Conservation (phyloP, 2,888 invertebrate species). For the Campoplex capitator region DNA sequence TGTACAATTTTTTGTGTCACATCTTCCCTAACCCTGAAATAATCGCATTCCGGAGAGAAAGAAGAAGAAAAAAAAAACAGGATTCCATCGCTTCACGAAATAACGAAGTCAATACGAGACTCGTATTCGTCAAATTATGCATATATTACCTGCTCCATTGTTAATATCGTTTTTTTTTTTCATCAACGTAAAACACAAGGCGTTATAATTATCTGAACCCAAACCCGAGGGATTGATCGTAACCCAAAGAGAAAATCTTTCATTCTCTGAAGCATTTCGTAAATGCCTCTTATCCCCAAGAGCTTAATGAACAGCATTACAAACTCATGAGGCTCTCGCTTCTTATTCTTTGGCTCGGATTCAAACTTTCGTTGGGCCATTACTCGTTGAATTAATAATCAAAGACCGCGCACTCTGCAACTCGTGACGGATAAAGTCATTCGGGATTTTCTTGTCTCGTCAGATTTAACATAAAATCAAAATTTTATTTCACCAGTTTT, state of each 20-base stretch:
- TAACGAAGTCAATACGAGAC: neutral
- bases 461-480: neutral
- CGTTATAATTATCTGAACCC: slow-evolving; percentile 9
- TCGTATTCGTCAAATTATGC: neutral
- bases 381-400: slow-evolving; percentile 13
- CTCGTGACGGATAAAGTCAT: neutral
- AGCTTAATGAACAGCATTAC: slow-evolving; percentile 12
- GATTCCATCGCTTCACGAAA: neutral
- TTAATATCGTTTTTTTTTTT: neutral
- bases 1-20: slow-evolving; percentile 15
- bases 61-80: neutral
- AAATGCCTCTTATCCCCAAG: neutral
- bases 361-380: slow-evolving; percentile 1
- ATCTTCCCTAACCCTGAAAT: neutral
- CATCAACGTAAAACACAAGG: neutral
- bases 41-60: slow-evolving; percentile 1
- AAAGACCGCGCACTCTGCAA: slow-evolving; percentile 2
- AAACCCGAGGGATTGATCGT: slow-evolving; percentile 3
- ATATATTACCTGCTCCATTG: neutral
- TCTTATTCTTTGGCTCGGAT: slow-evolving; percentile 18
- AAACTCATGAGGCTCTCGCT: slow-evolving; percentile 6
- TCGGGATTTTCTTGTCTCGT: neutral
- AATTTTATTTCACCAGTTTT: neutral
- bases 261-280: slow-evolving; percentile 15
- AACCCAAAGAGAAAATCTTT: slow-evolving; percentile 1